A percentile compares a stretch with the other conserved stretches of the same genome.
Evolutionary conservation across 1,140 invertebrate species (phyloP).

Genomic region (Drosophila kikkawai): DNA sequence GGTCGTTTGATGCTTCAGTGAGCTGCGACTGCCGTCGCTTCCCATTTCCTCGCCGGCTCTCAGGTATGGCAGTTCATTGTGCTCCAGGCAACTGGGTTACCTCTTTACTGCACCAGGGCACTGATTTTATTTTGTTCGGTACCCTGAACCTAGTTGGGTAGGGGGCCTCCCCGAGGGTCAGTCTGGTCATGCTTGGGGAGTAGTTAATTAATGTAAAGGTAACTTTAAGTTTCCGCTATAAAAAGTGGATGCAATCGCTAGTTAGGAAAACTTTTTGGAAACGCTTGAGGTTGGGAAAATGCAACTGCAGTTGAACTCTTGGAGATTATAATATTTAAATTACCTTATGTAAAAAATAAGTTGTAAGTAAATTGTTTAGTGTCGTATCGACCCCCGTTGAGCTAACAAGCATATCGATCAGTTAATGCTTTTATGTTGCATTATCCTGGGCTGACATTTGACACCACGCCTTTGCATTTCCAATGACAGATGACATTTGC

Average conservation of each 20-base stretch:
- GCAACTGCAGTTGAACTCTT: not conserved
- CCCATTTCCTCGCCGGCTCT: constrained; percentile 34
- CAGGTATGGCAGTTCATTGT: constrained; percentile 35
- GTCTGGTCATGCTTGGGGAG: constrained; percentile 42
- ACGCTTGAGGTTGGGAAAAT: not conserved
- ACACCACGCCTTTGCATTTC: constrained; percentile 30
- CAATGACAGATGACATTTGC: constrained; percentile 38
- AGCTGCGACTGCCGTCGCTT: constrained; percentile 47
- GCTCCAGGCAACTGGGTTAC: constrained; percentile 40
- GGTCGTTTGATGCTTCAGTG: constrained; percentile 54
- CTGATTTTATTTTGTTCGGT: constrained; percentile 39
- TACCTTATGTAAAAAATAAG: no score
- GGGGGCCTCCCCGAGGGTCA: constrained; percentile 33
- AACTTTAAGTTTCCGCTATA: constrained; percentile 31
- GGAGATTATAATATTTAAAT: not conserved
- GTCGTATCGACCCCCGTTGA: no score
- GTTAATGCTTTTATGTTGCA: constrained; percentile 4
- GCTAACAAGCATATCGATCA: constrained; percentile 21
- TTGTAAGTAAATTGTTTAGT: no score
- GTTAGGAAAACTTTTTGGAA: constrained; percentile 3
- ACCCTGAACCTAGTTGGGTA: not conserved
- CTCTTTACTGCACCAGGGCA: constrained; percentile 31
- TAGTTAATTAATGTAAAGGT: constrained; percentile 44
- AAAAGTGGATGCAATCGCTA: constrained; percentile 2
- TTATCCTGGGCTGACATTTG: constrained; percentile 46